Evolutionary conservation across 2,888 invertebrate species (phyloP).

Genomic region (Ramazzottius varieornatus): DNA sequence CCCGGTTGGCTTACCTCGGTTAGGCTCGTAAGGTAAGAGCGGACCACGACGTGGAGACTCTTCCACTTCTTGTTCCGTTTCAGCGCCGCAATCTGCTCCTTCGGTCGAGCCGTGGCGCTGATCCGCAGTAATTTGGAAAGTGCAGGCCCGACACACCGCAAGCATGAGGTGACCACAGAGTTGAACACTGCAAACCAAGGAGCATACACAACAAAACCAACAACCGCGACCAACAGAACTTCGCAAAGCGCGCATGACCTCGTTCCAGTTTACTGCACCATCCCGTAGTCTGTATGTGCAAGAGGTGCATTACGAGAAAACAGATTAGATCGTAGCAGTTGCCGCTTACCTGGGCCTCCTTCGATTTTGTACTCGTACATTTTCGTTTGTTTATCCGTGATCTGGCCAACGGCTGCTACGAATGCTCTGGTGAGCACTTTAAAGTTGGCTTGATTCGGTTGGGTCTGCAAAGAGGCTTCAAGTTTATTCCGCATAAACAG

Average conservation of each 20-base stretch:
- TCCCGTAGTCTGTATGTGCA: no score
- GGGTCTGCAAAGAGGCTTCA: not conserved
- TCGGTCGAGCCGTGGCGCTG: not conserved
- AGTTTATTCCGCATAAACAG: not conserved
- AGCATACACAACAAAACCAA: no score
- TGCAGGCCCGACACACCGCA: not conserved
- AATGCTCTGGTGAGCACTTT: not conserved
- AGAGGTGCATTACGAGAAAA: no score
- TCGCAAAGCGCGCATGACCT: no score
- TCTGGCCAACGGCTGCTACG: not conserved
- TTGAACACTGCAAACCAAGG: not conserved
- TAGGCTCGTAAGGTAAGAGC: not conserved
- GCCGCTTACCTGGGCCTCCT: not conserved
- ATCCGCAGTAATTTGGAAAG: not conserved
- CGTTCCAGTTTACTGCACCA: no score
- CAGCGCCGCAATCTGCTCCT: not conserved
- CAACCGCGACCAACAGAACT: no score
- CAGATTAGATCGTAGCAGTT: no score
- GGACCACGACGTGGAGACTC: not conserved
- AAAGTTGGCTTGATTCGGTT: not conserved
- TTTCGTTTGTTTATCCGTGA: not conserved
- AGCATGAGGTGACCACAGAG: not conserved
- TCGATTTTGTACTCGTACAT: not conserved
- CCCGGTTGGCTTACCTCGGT: not conserved
- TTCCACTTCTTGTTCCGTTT: constrained; percentile 2